Evolutionary conservation across 1,140 invertebrate genomes (phyloP).

Genomic region (Venustaconcha ellipsiformis): DNA sequence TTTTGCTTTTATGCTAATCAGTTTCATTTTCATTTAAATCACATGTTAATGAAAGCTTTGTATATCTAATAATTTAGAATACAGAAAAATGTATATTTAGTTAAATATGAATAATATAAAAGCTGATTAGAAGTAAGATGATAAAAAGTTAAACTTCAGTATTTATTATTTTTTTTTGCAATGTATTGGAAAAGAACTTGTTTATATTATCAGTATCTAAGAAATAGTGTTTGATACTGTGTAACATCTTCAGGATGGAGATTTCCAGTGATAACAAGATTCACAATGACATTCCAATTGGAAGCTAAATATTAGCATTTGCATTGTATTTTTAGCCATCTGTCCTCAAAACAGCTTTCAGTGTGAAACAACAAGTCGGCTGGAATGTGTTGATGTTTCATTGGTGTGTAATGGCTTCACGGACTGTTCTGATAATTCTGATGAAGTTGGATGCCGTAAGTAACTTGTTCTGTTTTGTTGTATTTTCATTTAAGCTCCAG

Average conservation of each 20-base stretch:
- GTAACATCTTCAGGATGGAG: not conserved
- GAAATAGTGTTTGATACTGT: not conserved
- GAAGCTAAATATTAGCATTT: not conserved
- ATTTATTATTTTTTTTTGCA: too few relatives aligned
- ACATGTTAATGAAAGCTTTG: too few relatives aligned
- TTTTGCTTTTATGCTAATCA: too few relatives aligned
- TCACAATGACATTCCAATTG: not conserved
- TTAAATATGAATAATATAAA: too few relatives aligned
- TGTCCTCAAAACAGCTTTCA: constrained; percentile 58
- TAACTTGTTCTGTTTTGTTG: not conserved
- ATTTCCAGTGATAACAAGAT: not conserved
- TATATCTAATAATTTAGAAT: too few relatives aligned
- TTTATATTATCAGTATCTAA: not conserved
- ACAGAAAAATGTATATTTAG: too few relatives aligned
- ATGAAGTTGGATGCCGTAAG: constrained; percentile 88
- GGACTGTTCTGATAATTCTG: constrained; percentile 89
- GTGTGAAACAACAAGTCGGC: constrained; percentile 12
- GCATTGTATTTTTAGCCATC: constrained; percentile 42
- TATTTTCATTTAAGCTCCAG: not conserved
- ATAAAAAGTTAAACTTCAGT: too few relatives aligned
- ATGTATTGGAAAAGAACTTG: too few relatives aligned
- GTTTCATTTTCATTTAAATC: too few relatives aligned
- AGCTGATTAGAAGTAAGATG: too few relatives aligned
- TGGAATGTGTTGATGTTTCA: constrained; percentile 39
- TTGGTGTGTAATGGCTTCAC: constrained; percentile 81